Evolutionary conservation across 2,888 invertebrate genomes (phyloP), one percentile per base, ranked within the genome.

Genomic region (Agrochola macilenta): DNA sequence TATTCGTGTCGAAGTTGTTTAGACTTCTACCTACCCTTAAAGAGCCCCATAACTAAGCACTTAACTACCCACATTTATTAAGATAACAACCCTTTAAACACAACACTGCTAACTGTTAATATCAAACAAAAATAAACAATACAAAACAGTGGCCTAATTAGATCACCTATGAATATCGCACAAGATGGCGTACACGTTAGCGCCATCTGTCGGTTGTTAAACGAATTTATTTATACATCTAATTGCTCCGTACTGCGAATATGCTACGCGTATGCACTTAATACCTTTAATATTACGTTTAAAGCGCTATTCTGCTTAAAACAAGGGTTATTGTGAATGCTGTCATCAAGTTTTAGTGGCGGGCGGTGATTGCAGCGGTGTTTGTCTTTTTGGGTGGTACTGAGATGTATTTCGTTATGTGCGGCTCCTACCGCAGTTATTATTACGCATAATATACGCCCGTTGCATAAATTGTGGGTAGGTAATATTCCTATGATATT

Each of bases 141-240:
- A 83, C 84, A 79, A 88, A 86, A 89, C 88, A 87, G 86, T 89
- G 89, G 83, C 84, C 91, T 95, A 94, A 95, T 94, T 93, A 94
- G 92, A 94, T 95, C 93, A 95, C 94, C 94, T 95, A 95, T 94
- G 94, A 94, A 94, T 93, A 93, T 91, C 87, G 92, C 91, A 89
- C 93, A 92, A 95, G 95, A 95, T 95, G 94, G 94, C 93, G 87
- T 91, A 91, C 92, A 91, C 92, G 90, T 94, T 92, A 84, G 85
- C 94, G 95, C 95, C 96, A 96, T 96, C 95, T 96, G 96, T 94
- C 94, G 96, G 92, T 89, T 92, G 93, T 94, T 93, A 94, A 94
- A 91, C 86, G 94, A 96, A 96, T 96, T 96, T 96, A 96, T 96
- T 95, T 94, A 95, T 95, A 95, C 91, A 92, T 95, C 94, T 96